Conservation (phyloP, 2,888 invertebrate species). For the Lasioglossum vierecki region DNA sequence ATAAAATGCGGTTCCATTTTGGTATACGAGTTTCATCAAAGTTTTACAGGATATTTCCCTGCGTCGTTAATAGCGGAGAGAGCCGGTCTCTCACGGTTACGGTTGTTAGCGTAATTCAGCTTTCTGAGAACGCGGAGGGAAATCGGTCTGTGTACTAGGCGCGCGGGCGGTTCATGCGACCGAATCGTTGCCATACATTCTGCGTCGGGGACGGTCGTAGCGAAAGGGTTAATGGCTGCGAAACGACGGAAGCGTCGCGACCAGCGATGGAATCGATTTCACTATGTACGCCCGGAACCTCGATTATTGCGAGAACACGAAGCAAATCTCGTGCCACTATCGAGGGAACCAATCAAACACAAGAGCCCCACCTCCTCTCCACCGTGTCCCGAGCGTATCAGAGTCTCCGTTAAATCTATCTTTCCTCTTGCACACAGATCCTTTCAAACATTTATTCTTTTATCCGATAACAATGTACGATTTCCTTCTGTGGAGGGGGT, state of each 20-base stretch:
- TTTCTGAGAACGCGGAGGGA: background rate
- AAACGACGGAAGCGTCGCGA: constrained; percentile 16
- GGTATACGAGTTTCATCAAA: background rate
- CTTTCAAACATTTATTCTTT: background rate
- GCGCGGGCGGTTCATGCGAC: background rate
- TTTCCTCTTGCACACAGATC: background rate
- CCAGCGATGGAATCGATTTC: constrained; percentile 11
- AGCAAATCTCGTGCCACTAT: background rate
- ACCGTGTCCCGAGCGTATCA: background rate
- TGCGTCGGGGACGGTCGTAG: background rate
- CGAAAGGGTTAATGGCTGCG: constrained; percentile 20
- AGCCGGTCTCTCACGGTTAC: background rate
- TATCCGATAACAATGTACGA: background rate
- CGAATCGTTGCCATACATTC: background rate
- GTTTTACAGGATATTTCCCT: background rate
- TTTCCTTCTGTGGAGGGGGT: background rate
- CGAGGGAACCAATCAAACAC: constrained; percentile 12
- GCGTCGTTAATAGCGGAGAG: background rate
- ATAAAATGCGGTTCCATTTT: background rate
- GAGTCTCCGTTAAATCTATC: background rate
- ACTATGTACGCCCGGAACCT: background rate
- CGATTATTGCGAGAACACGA: constrained; percentile 3
- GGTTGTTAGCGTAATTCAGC: background rate
- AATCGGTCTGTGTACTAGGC: background rate
- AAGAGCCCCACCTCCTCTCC: background rate